These are phyloP conservation scores for Lepus oiostolus DNA, from an alignment of 2,797 vertebrate genomes.

Conservation along the genomic window DNA sequence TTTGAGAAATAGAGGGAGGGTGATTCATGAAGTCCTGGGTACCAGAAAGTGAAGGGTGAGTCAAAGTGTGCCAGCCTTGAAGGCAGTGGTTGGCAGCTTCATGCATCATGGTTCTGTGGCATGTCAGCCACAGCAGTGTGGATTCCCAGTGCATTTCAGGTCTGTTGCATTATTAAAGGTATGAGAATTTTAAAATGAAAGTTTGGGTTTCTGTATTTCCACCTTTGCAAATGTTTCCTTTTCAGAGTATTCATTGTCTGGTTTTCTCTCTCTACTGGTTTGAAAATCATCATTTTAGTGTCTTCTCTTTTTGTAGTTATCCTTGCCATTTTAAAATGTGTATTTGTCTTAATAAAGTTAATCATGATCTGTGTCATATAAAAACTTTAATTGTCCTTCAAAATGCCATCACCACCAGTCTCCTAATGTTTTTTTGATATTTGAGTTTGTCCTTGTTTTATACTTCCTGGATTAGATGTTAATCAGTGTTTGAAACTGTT, in stretches of 20 bases:
- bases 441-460: conserved; percentile 27
- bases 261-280: not conserved
- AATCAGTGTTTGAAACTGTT: not conserved
- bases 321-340: not conserved
- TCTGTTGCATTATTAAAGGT: not conserved
- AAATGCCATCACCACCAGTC: not conserved
- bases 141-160: not conserved
- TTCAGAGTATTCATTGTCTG: not conserved
- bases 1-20: not conserved
- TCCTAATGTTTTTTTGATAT: not conserved
- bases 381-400: not conserved
- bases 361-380: not conserved
- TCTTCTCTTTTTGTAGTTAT: not conserved
- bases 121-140: no score
- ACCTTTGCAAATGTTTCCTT: not conserved
- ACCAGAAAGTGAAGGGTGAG: not conserved
- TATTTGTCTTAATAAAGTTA: conserved; percentile 36
- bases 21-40: not conserved
- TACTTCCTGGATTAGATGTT: not conserved
- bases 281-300: not conserved
- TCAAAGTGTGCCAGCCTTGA: no score
- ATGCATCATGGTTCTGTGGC: accelerated
- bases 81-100: not conserved
- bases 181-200: not conserved
- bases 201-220: not conserved